Evolutionary conservation across 2,888 invertebrate species (phyloP).

Genomic region (Lepidocyrtoides sp.): DNA sequence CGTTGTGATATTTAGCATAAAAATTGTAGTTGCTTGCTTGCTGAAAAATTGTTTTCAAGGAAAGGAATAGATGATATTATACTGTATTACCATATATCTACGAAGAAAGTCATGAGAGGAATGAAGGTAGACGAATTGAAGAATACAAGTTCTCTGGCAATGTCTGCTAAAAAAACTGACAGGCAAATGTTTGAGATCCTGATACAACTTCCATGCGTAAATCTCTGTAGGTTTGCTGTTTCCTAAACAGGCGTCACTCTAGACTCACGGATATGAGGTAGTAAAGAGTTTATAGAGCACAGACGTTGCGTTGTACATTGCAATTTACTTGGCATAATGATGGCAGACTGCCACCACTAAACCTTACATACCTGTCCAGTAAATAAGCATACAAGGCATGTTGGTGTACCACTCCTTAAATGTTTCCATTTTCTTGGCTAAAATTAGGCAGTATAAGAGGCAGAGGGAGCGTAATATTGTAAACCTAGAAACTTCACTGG

Average conservation of each 20-base stretch:
- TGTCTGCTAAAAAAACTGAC: constrained; percentile 28
- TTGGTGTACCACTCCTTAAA: neutral
- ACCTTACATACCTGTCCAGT: neutral
- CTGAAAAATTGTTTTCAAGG: neutral
- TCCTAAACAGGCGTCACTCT: neutral
- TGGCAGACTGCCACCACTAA: constrained; percentile 25
- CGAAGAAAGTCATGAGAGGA: neutral
- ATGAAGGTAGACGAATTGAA: neutral
- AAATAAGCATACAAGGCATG: neutral
- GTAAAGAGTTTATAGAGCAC: neutral
- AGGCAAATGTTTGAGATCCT: constrained; percentile 3
- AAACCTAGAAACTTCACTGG: constrained; percentile 38
- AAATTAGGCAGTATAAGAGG: neutral
- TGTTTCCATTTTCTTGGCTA: neutral
- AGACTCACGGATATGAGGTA: neutral
- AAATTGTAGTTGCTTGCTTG: too few relatives aligned
- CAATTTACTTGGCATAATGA: constrained; percentile 1
- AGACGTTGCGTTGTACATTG: neutral
- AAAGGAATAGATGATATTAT: neutral
- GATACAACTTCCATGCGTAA: neutral
- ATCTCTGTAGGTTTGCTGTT: constrained; percentile 11
- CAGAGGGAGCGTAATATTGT: neutral
- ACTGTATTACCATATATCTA: neutral
- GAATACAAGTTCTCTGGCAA: neutral
- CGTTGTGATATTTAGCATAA: neutral